Conservation (phyloP, 2,797 vertebrate genomes). For the Balearica regulorum region DNA sequence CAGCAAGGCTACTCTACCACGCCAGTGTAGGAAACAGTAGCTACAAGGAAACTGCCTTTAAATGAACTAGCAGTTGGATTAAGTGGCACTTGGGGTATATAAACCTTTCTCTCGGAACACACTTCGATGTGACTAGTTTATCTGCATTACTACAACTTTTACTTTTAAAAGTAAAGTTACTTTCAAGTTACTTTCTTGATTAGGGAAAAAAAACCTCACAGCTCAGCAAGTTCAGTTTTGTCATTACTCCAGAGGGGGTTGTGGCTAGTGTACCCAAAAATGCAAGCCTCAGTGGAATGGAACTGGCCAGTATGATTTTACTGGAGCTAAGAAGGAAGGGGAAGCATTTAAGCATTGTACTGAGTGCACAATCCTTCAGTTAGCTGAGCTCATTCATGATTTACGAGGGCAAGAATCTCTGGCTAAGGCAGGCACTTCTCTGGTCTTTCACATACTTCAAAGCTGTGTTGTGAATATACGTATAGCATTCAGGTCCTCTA, state of each 20-base stretch:
- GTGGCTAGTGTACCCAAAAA: background rate
- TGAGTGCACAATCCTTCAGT: background rate
- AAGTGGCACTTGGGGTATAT: background rate
- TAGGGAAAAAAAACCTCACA: background rate
- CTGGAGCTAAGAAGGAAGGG: background rate
- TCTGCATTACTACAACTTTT: background rate
- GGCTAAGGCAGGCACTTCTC: background rate
- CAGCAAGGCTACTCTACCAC: background rate
- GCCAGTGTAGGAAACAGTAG: background rate
- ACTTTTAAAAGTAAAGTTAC: background rate
- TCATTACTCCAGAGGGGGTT: background rate
- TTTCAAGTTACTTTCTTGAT: background rate
- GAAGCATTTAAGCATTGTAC: background rate
- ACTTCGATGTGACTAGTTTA: background rate
- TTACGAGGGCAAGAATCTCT: background rate
- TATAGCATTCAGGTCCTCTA: background rate
- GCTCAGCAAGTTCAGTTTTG: background rate
- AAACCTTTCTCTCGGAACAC: background rate
- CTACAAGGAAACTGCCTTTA: background rate
- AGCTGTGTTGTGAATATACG: background rate
- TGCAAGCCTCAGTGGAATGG: background rate
- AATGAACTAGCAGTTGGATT: background rate
- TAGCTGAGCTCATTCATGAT: background rate
- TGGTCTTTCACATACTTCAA: background rate
- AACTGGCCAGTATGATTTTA: background rate